These are phyloP conservation scores for Alsophila aescularia DNA, from an alignment of 2,888 invertebrate genomes.

Conservation along the genomic window DNA sequence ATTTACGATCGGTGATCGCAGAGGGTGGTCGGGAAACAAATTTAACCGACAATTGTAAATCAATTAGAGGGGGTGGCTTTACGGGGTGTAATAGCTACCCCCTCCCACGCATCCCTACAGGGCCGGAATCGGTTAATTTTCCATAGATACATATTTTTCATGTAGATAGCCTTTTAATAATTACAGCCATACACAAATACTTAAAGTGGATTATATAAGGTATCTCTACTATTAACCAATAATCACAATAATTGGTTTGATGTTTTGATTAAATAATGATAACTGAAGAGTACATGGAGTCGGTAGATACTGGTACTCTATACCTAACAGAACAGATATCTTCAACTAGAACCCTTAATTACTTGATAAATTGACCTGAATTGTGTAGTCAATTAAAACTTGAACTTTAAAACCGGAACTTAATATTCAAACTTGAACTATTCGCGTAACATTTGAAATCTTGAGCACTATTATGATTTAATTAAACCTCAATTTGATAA, in stretches of 20 bases:
- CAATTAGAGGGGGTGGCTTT: slow-evolving; percentile 82
- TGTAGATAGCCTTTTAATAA: background rate
- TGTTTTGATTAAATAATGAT: no score
- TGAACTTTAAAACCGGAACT: background rate
- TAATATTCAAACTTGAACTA: slow-evolving; percentile 6
- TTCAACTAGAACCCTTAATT: background rate
- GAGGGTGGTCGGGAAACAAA: slow-evolving; percentile 82
- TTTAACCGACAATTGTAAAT: slow-evolving; percentile 85
- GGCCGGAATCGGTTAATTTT: slow-evolving; percentile 55
- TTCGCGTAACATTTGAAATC: slow-evolving; percentile 1
- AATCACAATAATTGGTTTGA: no score
- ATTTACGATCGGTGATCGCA: slow-evolving; percentile 73
- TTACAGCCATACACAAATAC: no score
- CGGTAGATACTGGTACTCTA: no score
- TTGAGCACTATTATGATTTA: slow-evolving; percentile 16
- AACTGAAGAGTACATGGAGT: no score
- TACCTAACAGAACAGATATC: no score
- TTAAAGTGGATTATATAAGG: no score
- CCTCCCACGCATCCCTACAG: slow-evolving; percentile 57
- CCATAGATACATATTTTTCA: slow-evolving; percentile 4
- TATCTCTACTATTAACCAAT: no score
- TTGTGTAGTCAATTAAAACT: background rate
- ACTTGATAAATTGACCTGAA: background rate
- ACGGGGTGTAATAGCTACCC: slow-evolving; percentile 76
- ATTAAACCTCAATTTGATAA: slow-evolving; percentile 36